Percentiles rank a stretch among this genome's conserved stretches.
Conservation (phyloP, 1,140 invertebrate genomes). For the Diachasma alloeum region DNA sequence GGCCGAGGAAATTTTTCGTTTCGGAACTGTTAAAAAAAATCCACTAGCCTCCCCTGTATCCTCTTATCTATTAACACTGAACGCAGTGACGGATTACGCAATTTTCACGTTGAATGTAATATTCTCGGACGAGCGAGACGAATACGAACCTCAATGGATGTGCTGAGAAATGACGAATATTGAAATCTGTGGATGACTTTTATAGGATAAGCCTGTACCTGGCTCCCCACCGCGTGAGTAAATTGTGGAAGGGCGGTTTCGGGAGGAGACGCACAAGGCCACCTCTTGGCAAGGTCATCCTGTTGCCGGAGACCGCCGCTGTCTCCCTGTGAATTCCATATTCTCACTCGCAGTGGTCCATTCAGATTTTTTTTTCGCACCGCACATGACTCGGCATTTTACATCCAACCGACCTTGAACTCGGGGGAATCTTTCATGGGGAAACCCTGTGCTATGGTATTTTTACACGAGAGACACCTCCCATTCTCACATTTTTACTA, state of each 20-base stretch:
- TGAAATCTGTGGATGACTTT: constrained; percentile 20
- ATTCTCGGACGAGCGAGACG: no score
- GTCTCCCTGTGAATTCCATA: background rate
- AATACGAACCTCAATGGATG: constrained; percentile 12
- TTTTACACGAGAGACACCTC: background rate
- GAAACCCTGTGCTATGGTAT: background rate
- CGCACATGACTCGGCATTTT: background rate
- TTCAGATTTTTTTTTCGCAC: constrained; percentile 1
- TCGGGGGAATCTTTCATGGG: constrained; percentile 3
- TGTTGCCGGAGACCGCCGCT: background rate
- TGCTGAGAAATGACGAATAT: constrained; percentile 22
- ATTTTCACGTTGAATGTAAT: no score
- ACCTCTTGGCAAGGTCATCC: constrained; percentile 1
- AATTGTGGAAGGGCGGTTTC: background rate
- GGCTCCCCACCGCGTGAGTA: background rate
- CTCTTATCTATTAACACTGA: no score
- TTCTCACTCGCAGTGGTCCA: background rate
- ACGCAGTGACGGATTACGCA: no score
- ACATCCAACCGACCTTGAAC: constrained; percentile 12
- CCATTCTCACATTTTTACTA: background rate
- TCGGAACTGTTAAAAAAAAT: no score
- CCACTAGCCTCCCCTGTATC: no score
- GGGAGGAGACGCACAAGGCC: background rate
- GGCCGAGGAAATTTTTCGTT: no score
- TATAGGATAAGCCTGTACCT: constrained; percentile 15